Evolutionary conservation across 2,888 invertebrate genomes (phyloP).

Genomic region (Oligia fasciuncula): DNA sequence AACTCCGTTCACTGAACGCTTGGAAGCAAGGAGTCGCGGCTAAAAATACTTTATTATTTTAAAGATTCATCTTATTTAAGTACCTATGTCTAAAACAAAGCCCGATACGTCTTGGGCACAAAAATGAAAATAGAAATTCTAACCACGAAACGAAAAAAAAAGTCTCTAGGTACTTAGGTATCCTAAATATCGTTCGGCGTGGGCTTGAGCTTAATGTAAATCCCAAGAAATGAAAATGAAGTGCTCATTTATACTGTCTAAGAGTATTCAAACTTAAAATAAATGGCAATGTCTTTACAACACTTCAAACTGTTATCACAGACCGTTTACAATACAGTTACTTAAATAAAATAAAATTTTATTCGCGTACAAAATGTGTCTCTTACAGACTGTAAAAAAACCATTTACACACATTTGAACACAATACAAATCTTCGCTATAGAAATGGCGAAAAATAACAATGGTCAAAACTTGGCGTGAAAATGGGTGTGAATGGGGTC

Average conservation of each 20-base stretch:
- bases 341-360: constrained; percentile 36
- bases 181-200: background rate
- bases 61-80: background rate
- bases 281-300: constrained; percentile 7
- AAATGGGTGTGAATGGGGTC: constrained; percentile 7
- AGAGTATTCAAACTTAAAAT: background rate
- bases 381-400: constrained; percentile 6
- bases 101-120: background rate
- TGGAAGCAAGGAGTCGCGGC: background rate
- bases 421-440: constrained; percentile 37
- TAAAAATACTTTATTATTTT: background rate
- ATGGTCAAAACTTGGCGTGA: constrained; percentile 23
- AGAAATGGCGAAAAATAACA: constrained; percentile 35
- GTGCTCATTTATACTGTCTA: background rate
- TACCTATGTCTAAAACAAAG: background rate
- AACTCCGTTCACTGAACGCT: background rate
- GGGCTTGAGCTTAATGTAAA: background rate
- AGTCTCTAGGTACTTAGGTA: background rate
- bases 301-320: constrained; percentile 13
- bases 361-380: constrained; percentile 13
- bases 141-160: background rate
- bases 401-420: constrained; percentile 26
- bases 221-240: background rate
- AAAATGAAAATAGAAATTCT: background rate
- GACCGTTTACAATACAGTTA: constrained; percentile 13